Conservation (phyloP, 2,113 vertebrate genomes). For the Ploceus nigricollis region DNA sequence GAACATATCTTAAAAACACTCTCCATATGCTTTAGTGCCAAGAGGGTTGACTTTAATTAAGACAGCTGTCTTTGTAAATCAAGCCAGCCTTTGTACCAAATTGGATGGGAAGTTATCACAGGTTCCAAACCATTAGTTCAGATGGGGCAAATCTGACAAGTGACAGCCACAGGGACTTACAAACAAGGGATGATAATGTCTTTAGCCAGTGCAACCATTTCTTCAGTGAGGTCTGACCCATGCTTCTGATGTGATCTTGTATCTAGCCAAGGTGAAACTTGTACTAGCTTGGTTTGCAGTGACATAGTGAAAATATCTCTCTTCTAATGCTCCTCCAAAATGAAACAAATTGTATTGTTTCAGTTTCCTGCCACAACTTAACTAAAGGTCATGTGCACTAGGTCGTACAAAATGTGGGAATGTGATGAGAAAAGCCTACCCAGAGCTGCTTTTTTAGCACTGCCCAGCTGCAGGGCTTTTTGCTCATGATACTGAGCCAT, state of each 20-base stretch:
- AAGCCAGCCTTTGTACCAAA: neutral
- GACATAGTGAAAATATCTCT: neutral
- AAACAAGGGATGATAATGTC: neutral
- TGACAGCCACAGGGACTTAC: neutral
- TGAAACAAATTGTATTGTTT: neutral
- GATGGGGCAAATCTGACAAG: neutral
- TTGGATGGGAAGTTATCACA: neutral
- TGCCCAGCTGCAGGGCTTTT: neutral
- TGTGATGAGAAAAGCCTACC: neutral
- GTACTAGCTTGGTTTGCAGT: neutral
- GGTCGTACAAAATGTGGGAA: rapidly evolving
- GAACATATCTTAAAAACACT: neutral
- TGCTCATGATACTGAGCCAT: neutral
- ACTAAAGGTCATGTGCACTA: neutral
- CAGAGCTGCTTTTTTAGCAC: neutral
- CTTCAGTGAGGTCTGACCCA: neutral
- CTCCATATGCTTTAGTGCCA: neutral
- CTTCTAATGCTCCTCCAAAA: neutral
- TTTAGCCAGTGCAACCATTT: neutral
- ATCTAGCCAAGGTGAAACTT: neutral
- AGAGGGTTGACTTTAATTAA: neutral
- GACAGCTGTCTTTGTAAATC: neutral
- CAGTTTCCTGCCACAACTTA: neutral
- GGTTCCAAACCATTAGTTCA: neutral
- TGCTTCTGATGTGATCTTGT: neutral